Evolutionary conservation across 2,797 vertebrate species (phyloP).

Genomic region (Chloroceryle inda): DNA sequence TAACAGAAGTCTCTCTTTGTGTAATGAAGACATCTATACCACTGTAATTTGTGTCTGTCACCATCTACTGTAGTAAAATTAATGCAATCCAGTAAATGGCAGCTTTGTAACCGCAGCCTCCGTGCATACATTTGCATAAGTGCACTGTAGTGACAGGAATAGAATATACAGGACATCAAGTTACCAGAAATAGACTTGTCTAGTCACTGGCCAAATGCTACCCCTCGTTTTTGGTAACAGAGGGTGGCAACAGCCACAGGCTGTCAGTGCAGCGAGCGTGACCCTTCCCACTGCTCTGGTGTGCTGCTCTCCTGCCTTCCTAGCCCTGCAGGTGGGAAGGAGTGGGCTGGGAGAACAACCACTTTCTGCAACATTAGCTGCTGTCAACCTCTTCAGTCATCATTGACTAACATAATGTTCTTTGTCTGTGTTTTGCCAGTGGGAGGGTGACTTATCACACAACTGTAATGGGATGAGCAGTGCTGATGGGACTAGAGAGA

Average conservation of each 20-base stretch:
- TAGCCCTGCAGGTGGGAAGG: background rate
- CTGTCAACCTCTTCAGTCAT: background rate
- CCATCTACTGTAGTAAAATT: slow-evolving; percentile 40
- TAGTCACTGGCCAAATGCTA: background rate
- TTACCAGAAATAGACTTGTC: slow-evolving; percentile 2
- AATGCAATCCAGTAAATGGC: slow-evolving; percentile 30
- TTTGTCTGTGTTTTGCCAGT: slow-evolving; percentile 12
- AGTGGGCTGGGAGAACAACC: background rate
- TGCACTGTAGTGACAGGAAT: background rate
- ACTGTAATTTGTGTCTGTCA: slow-evolving; percentile 48
- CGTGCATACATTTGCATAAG: slow-evolving; percentile 1
- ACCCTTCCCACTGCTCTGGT: background rate
- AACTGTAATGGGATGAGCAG: background rate
- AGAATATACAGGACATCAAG: background rate
- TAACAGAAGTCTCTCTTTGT: slow-evolving; percentile 32
- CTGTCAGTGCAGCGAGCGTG: background rate
- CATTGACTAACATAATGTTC: background rate
- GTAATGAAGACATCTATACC: slow-evolving; percentile 18
- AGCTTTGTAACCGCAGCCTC: slow-evolving; percentile 31
- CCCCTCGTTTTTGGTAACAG: background rate
- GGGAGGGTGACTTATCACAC: slow-evolving; percentile 16
- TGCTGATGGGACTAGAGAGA: background rate
- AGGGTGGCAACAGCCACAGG: background rate
- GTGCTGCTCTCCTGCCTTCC: background rate
- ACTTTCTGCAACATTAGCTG: background rate